A percentile compares a stretch with the other conserved stretches of the same genome.
phyloP scores from a whole-genome alignment of 1,140 invertebrate species.

The Alviniconcha marisindica region DNA sequence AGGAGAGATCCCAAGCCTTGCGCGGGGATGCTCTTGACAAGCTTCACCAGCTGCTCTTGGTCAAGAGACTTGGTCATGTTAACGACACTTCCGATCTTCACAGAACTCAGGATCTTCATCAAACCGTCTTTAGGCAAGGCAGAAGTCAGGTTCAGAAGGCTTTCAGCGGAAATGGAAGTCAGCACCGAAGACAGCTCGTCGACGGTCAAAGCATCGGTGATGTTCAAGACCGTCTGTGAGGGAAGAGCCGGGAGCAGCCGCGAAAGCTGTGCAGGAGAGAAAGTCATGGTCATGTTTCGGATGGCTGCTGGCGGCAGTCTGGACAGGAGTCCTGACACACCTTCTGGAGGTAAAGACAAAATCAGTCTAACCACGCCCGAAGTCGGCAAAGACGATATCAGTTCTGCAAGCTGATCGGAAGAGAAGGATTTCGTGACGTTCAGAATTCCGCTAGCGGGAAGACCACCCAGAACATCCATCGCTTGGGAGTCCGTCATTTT shows the following conservation, averaged over 20 bases:
- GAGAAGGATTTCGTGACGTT: constrained; percentile 10
- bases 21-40: neutral
- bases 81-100: neutral
- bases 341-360: neutral
- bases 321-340: neutral
- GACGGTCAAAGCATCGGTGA: neutral
- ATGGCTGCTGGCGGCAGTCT: neutral
- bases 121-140: too few species aligned
- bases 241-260: neutral
- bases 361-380: neutral
- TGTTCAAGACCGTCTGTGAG: neutral
- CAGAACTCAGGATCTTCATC: too few species aligned
- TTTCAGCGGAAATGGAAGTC: neutral
- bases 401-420: neutral
- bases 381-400: neutral
- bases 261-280: neutral
- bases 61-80: constrained; percentile 1
- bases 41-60: neutral
- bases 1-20: neutral
- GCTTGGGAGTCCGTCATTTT: neutral
- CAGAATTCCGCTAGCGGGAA: neutral
- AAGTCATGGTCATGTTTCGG: neutral
- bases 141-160: neutral
- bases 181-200: neutral
- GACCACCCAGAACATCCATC: constrained; percentile 4